These are phyloP conservation scores for Netelia fuscicornis DNA, from an alignment of 2,888 invertebrate species.

Conservation along the genomic window DNA sequence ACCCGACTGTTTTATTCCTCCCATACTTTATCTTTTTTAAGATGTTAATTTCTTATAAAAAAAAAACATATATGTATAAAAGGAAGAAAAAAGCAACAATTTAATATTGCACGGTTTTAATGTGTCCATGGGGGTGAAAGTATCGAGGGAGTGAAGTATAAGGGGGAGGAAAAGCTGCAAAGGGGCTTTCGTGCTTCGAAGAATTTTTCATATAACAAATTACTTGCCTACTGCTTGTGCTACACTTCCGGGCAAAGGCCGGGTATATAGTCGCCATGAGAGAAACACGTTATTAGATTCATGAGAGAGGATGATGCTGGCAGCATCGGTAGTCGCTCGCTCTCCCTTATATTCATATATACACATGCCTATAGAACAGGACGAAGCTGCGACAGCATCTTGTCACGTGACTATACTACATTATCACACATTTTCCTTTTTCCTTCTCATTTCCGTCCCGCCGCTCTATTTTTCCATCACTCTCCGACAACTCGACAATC, in stretches of 20 bases:
- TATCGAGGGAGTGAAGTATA: no score
- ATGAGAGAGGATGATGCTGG: slow-evolving; percentile 21
- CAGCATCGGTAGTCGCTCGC: slow-evolving; percentile 16
- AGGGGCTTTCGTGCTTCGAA: not conserved
- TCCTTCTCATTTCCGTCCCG: not conserved
- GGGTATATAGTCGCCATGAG: not conserved
- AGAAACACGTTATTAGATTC: slow-evolving; percentile 38
- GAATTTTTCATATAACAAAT: slow-evolving; percentile 31
- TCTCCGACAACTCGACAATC: not conserved
- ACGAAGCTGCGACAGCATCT: not conserved
- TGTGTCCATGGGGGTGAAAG: not conserved
- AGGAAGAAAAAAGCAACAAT: no score
- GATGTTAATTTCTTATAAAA: no score
- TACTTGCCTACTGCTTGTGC: not conserved
- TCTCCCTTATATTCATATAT: not conserved
- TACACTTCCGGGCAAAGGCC: not conserved
- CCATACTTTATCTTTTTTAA: no score
- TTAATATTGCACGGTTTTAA: not conserved
- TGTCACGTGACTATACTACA: slow-evolving; percentile 1
- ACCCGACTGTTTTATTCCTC: no score
- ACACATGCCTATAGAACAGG: not conserved
- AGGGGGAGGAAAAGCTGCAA: not conserved
- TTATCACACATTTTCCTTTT: slow-evolving; percentile 21
- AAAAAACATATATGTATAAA: no score
- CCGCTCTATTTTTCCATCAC: slow-evolving; percentile 20